Evolutionary conservation across 2,797 vertebrate genomes (phyloP).

Genomic region (Labroides dimidiatus): DNA sequence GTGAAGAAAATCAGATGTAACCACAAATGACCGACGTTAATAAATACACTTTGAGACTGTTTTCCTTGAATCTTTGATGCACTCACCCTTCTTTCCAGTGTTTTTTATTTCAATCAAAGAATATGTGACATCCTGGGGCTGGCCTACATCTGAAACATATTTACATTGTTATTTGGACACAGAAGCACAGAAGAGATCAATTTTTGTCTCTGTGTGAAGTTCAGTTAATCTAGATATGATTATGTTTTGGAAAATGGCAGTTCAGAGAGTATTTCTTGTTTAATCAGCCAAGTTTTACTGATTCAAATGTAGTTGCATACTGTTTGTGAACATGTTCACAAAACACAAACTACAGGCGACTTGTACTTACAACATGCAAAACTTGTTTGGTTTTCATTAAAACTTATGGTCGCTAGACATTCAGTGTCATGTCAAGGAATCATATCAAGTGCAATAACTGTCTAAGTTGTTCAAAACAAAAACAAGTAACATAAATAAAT

Average conservation of each 20-base stretch:
- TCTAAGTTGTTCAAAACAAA: no score
- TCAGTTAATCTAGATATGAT: not conserved
- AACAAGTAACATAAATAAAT: no score
- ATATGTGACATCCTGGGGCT: not conserved
- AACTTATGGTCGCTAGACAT: no score
- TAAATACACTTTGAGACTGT: not conserved
- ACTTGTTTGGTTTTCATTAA: no score
- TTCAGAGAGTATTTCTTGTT: not conserved
- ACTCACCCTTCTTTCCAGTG: not conserved
- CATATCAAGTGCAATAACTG: no score
- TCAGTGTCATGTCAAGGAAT: no score
- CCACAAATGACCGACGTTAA: not conserved
- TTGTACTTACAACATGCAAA: no score
- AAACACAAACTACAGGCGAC: no score
- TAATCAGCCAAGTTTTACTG: no score
- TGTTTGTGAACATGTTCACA: no score
- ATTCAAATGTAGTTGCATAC: no score
- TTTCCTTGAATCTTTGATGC: no score
- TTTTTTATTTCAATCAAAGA: constrained; percentile 3
- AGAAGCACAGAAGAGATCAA: not conserved
- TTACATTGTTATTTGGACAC: not conserved
- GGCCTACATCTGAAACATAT: not conserved
- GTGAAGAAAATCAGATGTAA: not conserved
- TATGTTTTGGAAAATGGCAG: not conserved
- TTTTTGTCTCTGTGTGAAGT: not conserved